These are phyloP conservation scores for Phytoseiulus persimilis DNA, from an alignment of 2,888 invertebrate genomes.

Conservation along the genomic window DNA sequence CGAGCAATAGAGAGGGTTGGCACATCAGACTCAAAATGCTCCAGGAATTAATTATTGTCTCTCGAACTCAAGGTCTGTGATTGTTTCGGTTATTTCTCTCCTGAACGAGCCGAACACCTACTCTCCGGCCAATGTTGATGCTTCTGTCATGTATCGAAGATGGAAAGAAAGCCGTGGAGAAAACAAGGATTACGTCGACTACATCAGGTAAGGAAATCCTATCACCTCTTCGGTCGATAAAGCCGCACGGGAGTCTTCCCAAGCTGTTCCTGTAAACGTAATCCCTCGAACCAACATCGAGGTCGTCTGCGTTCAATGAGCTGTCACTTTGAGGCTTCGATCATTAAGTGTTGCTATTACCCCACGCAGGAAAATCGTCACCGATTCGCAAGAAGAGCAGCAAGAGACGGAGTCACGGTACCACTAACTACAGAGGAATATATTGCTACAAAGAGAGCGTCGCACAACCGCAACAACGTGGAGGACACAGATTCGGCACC, in stretches of 20 bases:
- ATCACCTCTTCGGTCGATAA: no score
- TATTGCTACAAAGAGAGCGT: constrained; percentile 78
- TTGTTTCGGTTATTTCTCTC: constrained; percentile 93
- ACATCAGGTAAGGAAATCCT: constrained; percentile 65
- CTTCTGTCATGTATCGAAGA: constrained; percentile 96
- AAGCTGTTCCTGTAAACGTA: not conserved
- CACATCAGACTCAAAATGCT: not conserved
- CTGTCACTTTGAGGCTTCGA: not conserved
- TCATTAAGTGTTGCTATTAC: not conserved
- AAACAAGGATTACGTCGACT: constrained; percentile 98
- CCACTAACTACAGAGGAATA: constrained; percentile 96
- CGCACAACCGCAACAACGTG: constrained; percentile 69
- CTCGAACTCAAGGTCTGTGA: constrained; percentile 64
- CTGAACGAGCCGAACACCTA: constrained; percentile 98
- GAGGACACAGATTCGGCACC: constrained; percentile 74
- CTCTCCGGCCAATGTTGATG: constrained; percentile 98
- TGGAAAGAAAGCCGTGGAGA: constrained; percentile 96
- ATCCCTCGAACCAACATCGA: not conserved
- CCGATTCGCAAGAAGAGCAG: constrained; percentile 84
- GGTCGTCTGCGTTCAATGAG: constrained; percentile 10
- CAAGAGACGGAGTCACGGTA: constrained; percentile 90
- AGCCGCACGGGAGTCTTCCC: no score
- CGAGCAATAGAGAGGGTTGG: no score
- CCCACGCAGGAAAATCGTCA: constrained; percentile 80
- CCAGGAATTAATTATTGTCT: constrained; percentile 22